Evolutionary conservation across 2,888 invertebrate species (phyloP).

Genomic region (Polymixis flavicincta): DNA sequence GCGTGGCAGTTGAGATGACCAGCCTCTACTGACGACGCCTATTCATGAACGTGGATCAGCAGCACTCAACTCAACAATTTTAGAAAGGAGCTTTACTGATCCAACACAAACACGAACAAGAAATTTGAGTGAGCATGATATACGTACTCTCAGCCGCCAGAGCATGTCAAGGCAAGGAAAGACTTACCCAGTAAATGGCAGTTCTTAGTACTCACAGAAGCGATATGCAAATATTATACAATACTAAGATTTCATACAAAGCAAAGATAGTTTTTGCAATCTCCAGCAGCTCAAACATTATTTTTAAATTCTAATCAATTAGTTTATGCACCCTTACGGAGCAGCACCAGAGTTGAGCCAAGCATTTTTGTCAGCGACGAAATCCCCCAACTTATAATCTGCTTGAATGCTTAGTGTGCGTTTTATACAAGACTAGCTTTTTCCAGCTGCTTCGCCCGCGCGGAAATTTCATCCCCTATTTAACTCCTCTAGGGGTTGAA

Average conservation of each 20-base stretch:
- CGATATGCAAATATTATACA: no score
- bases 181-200: background rate
- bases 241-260: no score
- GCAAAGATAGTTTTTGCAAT: background rate
- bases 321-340: background rate
- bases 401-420: no score
- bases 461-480: no score
- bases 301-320: background rate
- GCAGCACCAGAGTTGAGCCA: background rate
- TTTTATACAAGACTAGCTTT: background rate
- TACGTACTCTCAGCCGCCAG: background rate
- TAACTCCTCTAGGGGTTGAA: no score
- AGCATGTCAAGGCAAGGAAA: background rate
- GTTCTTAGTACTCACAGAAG: no score
- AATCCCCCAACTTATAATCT: background rate
- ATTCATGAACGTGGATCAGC: background rate
- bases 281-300: background rate
- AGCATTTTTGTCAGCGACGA: background rate
- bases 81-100: background rate
- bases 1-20: background rate
- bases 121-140: background rate
- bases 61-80: background rate
- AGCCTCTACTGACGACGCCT: no score
- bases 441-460: no score
- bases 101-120: background rate